Evolutionary conservation across 2,797 vertebrate species (phyloP).

Genomic region (Morelia viridis): DNA sequence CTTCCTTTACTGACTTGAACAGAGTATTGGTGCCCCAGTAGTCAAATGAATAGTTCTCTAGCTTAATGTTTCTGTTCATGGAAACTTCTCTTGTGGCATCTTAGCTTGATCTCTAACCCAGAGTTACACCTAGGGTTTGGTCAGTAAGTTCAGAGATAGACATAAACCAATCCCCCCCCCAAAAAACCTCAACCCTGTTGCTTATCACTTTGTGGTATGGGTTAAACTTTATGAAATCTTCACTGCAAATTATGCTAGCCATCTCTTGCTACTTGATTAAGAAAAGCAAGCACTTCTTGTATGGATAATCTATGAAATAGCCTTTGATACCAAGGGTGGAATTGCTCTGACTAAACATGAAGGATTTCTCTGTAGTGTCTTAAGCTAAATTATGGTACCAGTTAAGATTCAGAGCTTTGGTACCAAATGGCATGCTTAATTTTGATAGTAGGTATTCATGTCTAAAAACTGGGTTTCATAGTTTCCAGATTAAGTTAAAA

Average conservation of each 20-base stretch:
- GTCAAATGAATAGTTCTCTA: background rate
- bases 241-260: constrained; percentile 35
- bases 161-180: too few relatives aligned
- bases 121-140: background rate
- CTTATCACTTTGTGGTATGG: background rate
- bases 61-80: background rate
- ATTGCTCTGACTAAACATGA: background rate
- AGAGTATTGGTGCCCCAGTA: too few relatives aligned
- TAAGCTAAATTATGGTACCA: background rate
- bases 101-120: background rate
- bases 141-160: background rate
- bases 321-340: constrained; percentile 25
- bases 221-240: constrained; percentile 24
- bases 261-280: constrained; percentile 46
- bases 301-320: constrained; percentile 33
- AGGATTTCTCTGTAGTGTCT: background rate
- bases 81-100: background rate
- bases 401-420: background rate
- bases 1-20: background rate
- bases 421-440: background rate
- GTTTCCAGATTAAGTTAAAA: background rate
- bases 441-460: background rate
- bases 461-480: too few relatives aligned
- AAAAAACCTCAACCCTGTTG: background rate
- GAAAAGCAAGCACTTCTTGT: constrained; percentile 47